phyloP scores from a whole-genome alignment of 2,113 vertebrate species.

The Delphinus delphis region DNA sequence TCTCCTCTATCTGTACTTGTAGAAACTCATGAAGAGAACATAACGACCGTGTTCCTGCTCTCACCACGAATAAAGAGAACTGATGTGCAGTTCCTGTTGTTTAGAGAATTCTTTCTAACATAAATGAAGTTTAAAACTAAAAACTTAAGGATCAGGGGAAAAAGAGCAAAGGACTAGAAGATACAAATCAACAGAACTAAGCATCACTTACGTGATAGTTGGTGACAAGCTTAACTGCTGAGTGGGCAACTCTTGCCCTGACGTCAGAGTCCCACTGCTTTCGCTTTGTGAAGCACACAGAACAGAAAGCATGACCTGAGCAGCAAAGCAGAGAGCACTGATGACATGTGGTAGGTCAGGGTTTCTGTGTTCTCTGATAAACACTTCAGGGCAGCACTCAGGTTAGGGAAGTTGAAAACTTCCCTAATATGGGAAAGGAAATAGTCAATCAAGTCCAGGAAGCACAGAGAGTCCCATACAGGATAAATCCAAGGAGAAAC shows the following conservation, averaged over 20 bases:
- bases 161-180: background rate
- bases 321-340: background rate
- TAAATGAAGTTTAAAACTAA: background rate
- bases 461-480: no score
- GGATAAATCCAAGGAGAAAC: no score
- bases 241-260: background rate
- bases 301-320: background rate
- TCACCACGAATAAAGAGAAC: no score
- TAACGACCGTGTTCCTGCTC: fast-evolving
- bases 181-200: background rate
- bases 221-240: background rate
- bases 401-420: no score
- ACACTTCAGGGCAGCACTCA: fast-evolving
- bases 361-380: fast-evolving
- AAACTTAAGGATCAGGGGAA: background rate
- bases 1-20: background rate
- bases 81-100: fast-evolving
- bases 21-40: background rate
- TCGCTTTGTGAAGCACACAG: background rate
- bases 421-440: no score
- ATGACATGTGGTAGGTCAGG: fast-evolving
- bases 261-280: background rate
- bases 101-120: background rate
- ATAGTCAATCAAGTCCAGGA: no score
- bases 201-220: background rate